Percentiles rank a stretch among this genome's conserved stretches.
Evolutionary conservation across 2,888 invertebrate species (phyloP).

Genomic region (Drosophila prolongata): DNA sequence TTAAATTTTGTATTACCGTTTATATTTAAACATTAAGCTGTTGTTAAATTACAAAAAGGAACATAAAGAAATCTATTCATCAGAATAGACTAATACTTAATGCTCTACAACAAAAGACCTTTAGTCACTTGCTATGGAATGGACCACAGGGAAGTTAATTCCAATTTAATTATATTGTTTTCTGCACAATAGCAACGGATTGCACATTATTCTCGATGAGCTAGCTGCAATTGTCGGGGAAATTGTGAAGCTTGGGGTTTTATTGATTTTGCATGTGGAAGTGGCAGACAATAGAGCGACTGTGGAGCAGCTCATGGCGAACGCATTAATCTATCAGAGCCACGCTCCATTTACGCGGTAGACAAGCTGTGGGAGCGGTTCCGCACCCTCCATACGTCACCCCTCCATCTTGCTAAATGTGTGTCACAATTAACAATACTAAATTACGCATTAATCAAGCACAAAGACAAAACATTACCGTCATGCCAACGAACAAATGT

Average conservation of each 20-base stretch:
- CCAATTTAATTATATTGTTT: slow-evolving; percentile 41
- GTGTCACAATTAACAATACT: slow-evolving; percentile 72
- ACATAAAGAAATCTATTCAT: background rate
- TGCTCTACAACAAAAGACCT: background rate
- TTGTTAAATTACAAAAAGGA: too few relatives aligned
- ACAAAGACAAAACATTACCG: slow-evolving; percentile 46
- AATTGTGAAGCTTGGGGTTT: slow-evolving; percentile 33
- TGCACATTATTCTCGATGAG: slow-evolving; percentile 9
- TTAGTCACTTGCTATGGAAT: background rate
- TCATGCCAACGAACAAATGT: slow-evolving; percentile 5
- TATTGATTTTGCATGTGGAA: slow-evolving; percentile 64
- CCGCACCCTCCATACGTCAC: background rate
- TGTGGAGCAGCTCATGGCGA: slow-evolving; percentile 41
- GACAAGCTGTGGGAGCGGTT: slow-evolving; percentile 31
- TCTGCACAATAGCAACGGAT: slow-evolving; percentile 24
- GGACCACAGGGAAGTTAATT: slow-evolving; percentile 20
- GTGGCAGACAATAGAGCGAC: slow-evolving; percentile 20
- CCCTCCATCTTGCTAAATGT: slow-evolving; percentile 48
- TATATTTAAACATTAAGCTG: too few relatives aligned
- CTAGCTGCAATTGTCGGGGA: slow-evolving; percentile 1
- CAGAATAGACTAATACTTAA: background rate
- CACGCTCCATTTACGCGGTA: slow-evolving; percentile 67
- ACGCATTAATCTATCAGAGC: slow-evolving; percentile 69
- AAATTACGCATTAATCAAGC: slow-evolving; percentile 78
- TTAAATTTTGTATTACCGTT: too few relatives aligned